Percentiles rank a stretch among this genome's conserved stretches.
These are phyloP conservation scores for Drosophila kikkawai DNA, from an alignment of 1,140 invertebrate genomes.

Conservation along the genomic window DNA sequence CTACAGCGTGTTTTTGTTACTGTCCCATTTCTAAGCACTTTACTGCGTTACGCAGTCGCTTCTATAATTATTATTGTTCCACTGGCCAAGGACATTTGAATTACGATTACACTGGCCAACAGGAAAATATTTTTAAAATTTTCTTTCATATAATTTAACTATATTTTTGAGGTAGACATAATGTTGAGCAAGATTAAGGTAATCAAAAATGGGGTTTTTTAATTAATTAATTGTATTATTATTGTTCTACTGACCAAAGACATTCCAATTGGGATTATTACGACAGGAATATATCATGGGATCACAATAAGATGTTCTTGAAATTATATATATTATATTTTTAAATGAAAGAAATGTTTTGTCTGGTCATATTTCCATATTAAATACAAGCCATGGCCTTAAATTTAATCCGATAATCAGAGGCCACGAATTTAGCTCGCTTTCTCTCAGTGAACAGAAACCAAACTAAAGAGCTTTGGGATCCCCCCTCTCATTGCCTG, in stretches of 20 bases:
- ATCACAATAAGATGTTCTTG: no score
- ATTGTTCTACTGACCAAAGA: background rate
- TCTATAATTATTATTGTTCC: constrained; percentile 52
- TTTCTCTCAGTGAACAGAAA: background rate
- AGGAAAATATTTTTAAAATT: background rate
- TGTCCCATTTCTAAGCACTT: constrained; percentile 50
- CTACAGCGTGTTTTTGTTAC: constrained; percentile 62
- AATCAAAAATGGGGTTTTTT: background rate
- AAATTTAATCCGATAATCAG: background rate
- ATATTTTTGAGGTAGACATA: background rate
- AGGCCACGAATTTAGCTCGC: fast-evolving
- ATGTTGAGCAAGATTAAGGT: background rate
- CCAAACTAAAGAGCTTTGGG: background rate
- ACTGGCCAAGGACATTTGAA: constrained; percentile 29
- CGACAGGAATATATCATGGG: no score
- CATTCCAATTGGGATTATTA: background rate
- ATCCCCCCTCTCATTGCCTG: background rate
- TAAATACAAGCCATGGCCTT: background rate
- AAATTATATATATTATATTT: no score
- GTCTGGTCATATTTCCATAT: background rate
- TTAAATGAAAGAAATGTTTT: background rate
- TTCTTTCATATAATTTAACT: background rate
- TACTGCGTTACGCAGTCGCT: constrained; percentile 44
- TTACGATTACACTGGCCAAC: constrained; percentile 1
- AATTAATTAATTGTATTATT: background rate